Conservation (phyloP, 1,140 invertebrate species). For the Drosophila tani region DNA sequence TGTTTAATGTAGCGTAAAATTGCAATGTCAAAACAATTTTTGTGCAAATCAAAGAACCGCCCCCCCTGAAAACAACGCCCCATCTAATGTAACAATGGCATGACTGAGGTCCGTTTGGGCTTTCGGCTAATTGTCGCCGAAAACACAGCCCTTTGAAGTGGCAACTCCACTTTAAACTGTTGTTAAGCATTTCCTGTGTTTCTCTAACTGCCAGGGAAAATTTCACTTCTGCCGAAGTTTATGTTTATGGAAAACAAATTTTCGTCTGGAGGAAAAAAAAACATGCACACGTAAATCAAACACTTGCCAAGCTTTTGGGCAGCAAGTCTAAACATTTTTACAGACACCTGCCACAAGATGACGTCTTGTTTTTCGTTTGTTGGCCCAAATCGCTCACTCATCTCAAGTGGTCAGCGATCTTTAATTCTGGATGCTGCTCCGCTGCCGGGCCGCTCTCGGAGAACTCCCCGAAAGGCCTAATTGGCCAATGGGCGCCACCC, state of each 20-base stretch:
- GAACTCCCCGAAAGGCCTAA: constrained; percentile 41
- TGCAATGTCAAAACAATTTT: constrained; percentile 58
- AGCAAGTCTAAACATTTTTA: constrained; percentile 81
- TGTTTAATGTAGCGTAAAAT: constrained; percentile 78
- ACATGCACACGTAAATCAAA: constrained; percentile 68
- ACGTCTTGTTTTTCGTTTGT: constrained; percentile 74
- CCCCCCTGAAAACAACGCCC: constrained; percentile 2
- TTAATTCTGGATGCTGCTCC: not conserved
- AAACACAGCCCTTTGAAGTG: constrained; percentile 61
- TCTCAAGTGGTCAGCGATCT: constrained; percentile 73
- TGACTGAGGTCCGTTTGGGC: constrained; percentile 56
- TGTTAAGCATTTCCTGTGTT: constrained; percentile 73
- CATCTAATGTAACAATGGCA: constrained; percentile 74
- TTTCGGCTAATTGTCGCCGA: constrained; percentile 72
- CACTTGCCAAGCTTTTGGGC: constrained; percentile 57
- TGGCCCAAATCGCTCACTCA: constrained; percentile 79
- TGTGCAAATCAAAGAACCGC: constrained; percentile 51
- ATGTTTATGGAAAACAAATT: constrained; percentile 73
- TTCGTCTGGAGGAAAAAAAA: constrained; percentile 20
- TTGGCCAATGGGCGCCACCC: constrained; percentile 68
- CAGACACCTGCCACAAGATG: constrained; percentile 80
- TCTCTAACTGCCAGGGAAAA: constrained; percentile 49
- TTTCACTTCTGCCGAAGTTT: constrained; percentile 40
- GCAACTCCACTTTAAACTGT: constrained; percentile 47
- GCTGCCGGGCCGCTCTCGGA: not conserved